Evolutionary conservation across 2,888 invertebrate genomes (phyloP).

Genomic region (Brenthis ino): DNA sequence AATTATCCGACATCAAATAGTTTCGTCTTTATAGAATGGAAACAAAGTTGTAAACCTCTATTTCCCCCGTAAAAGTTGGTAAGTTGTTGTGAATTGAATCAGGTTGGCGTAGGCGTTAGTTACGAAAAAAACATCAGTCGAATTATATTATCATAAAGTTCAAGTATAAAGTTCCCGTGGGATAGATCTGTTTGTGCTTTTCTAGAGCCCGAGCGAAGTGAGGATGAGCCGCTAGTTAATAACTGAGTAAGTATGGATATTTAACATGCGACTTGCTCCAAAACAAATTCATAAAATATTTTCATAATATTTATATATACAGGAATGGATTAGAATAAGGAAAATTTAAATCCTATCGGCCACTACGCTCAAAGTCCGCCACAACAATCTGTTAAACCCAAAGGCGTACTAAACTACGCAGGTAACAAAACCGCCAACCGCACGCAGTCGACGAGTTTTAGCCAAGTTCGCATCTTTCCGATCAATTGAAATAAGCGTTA

Average conservation of each 20-base stretch:
- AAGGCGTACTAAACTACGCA: slow-evolving; percentile 31
- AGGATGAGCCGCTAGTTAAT: too few relatives aligned
- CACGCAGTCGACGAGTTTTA: slow-evolving; percentile 26
- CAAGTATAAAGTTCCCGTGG: too few relatives aligned
- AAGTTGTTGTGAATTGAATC: slow-evolving; percentile 42
- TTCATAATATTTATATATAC: not conserved
- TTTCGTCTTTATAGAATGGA: slow-evolving; percentile 38
- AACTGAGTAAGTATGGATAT: too few relatives aligned
- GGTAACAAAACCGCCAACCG: slow-evolving; percentile 33
- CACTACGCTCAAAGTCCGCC: slow-evolving; percentile 17
- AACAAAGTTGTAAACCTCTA: slow-evolving; percentile 41
- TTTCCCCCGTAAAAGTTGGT: slow-evolving; percentile 41
- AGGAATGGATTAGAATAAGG: not conserved
- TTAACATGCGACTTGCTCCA: too few relatives aligned
- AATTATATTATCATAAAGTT: not conserved
- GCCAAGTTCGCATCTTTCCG: slow-evolving; percentile 25
- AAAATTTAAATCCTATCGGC: slow-evolving; percentile 10
- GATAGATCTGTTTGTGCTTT: too few relatives aligned
- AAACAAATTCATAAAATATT: too few relatives aligned
- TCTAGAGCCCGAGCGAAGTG: too few relatives aligned
- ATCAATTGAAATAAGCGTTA: slow-evolving; percentile 22
- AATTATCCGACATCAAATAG: slow-evolving; percentile 45
- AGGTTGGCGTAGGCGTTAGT: slow-evolving; percentile 20
- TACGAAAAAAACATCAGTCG: not conserved
- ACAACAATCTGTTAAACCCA: slow-evolving; percentile 28